phyloP scores from a whole-genome alignment of 1,140 invertebrate genomes.

The Diuraphis noxia region DNA sequence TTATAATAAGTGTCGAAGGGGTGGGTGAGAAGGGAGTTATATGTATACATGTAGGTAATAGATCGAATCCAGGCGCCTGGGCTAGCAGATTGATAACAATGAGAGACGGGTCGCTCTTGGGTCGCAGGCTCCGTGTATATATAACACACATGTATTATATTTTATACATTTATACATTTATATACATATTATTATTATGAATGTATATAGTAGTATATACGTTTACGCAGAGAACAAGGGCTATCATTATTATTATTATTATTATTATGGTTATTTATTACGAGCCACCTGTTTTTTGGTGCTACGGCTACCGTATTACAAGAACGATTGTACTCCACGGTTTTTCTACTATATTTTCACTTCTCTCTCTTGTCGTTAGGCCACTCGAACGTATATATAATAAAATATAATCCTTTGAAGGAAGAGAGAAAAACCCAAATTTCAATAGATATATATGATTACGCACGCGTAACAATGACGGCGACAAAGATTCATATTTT shows the following conservation, averaged over 20 bases:
- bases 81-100: slow-evolving; percentile 34
- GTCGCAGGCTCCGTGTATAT: neutral
- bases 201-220: neutral
- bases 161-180: neutral
- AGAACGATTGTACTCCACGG: slow-evolving; percentile 27
- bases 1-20: neutral
- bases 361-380: slow-evolving; percentile 6
- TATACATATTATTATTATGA: neutral
- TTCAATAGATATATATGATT: slow-evolving; percentile 38
- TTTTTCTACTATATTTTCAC: neutral
- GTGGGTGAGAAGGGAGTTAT: neutral
- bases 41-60: neutral
- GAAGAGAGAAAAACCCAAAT: neutral
- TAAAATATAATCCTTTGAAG: slow-evolving; percentile 35
- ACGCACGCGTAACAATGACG: slow-evolving; percentile 46
- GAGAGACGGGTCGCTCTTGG: neutral
- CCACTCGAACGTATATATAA: neutral
- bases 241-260: slow-evolving; percentile 31
- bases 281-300: slow-evolving; percentile 48
- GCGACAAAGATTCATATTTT: slow-evolving; percentile 26
- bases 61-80: slow-evolving; percentile 40
- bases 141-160: neutral
- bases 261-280: slow-evolving; percentile 50
- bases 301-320: slow-evolving; percentile 44
- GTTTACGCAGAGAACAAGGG: neutral